Evolutionary conservation across 2,888 invertebrate species (phyloP), one percentile per base, ranked within the genome.

Genomic region (Alviniconcha strummeri): DNA sequence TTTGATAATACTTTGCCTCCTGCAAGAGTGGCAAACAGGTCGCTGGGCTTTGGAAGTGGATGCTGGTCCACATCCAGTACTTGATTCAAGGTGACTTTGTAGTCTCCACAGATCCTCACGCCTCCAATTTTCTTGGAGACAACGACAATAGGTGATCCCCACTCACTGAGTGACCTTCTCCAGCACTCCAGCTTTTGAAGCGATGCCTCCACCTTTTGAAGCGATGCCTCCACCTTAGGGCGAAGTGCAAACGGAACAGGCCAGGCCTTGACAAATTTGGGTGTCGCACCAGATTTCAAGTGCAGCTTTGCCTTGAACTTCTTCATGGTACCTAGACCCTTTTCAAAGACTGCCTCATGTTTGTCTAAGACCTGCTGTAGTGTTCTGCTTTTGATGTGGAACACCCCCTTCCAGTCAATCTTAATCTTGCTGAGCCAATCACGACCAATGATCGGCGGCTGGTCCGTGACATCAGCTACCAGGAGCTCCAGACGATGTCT

Each of bases 41-140:
- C 89, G 77, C 88, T 86, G 83, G 85, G 85, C 84, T 84, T 86
- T 84, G 87, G 88, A 67, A 91, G 85, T 83, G 86, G 88, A 81
- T 89, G 87, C 81, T 91, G 88, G 36, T 91, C 91, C 36, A 90
- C 84, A 67, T 89, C 84, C 60, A 91, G 60, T n/a, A 88, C 84
- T 9, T 85, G 88, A 80, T 90, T 90, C 4, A 90, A 78, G 0
- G 90, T 88, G 1, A 88, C 87, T 17, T 89, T 88, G 72, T 86
- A 89, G 83, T 91, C 88, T 5, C 89, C 87, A 83, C 87, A 90
- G n/a, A 88, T 84, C 55, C 90, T 75, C 13, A 89, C 84, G 36
- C 72, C 71, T 19, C 85, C 83, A 69, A 78, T 77, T 55, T 83
- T 76, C 84, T 87, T 86, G 0, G 81, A 64, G 13, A 81, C 83